Evolutionary conservation across 2,797 vertebrate species (phyloP).

Genomic region (Luscinia megarhynchos): DNA sequence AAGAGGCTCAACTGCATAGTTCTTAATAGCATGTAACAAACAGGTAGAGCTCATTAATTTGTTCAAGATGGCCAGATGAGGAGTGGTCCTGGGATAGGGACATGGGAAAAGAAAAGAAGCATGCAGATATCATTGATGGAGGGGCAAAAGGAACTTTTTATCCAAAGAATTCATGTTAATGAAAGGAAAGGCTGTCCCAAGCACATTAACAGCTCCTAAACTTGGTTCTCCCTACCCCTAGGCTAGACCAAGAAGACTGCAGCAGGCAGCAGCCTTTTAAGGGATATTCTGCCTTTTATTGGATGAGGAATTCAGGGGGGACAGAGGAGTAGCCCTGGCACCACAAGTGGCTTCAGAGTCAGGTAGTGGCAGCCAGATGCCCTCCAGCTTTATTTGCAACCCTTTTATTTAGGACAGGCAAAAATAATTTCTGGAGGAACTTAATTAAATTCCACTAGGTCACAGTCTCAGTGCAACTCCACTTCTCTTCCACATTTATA

Average conservation of each 20-base stretch:
- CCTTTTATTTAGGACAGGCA: not conserved
- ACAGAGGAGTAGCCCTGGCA: not conserved
- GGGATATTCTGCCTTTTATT: not conserved
- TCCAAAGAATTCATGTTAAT: not conserved
- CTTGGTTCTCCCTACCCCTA: not conserved
- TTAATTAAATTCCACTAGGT: slow-evolving; percentile 1
- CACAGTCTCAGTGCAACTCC: not conserved
- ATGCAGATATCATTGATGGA: not conserved
- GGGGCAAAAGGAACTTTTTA: not conserved
- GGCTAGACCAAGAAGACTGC: not conserved
- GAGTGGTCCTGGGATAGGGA: not conserved
- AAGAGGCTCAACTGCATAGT: not conserved
- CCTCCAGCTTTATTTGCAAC: not conserved
- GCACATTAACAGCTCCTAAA: not conserved
- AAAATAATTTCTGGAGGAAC: not conserved
- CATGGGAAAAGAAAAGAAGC: not conserved
- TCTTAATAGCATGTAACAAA: not conserved
- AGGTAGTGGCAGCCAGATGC: not conserved
- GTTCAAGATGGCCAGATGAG: not conserved
- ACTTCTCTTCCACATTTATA: not conserved
- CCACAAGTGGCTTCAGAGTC: not conserved
- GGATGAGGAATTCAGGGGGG: not conserved
- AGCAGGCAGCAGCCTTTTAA: not conserved
- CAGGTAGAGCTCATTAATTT: not conserved
- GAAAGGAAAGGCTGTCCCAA: not conserved